These are phyloP conservation scores for Periophthalmus magnuspinnatus DNA, from an alignment of 2,797 vertebrate species.

Conservation along the genomic window DNA sequence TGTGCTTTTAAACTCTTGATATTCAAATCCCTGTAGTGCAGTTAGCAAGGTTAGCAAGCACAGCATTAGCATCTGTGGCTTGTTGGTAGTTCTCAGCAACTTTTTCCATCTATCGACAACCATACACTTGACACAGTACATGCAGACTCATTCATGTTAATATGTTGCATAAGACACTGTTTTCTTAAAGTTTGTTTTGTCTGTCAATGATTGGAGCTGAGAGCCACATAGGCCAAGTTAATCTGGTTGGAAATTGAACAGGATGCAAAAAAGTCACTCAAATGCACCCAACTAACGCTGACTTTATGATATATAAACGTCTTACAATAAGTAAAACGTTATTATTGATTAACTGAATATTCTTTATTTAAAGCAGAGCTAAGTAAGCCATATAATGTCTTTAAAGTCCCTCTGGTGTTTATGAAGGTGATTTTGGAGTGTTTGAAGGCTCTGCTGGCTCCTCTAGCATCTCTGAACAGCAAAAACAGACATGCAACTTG, in stretches of 20 bases:
- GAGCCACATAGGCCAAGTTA: not conserved
- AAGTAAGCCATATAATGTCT: too few relatives aligned
- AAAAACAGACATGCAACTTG: too few relatives aligned
- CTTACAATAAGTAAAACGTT: too few relatives aligned
- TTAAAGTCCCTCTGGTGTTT: too few relatives aligned
- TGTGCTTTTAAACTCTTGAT: too few relatives aligned
- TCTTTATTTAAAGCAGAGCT: too few relatives aligned
- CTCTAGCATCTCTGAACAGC: too few relatives aligned
- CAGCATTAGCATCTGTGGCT: not conserved
- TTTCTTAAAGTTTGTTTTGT: not conserved
- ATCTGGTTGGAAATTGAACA: conserved; percentile 31
- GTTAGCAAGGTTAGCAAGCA: not conserved
- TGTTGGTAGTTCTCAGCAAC: not conserved
- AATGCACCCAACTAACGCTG: too few relatives aligned
- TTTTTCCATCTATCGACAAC: not conserved
- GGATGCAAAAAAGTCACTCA: not conserved
- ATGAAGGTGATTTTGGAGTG: too few relatives aligned
- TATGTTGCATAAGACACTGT: conserved; percentile 21
- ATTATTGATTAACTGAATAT: too few relatives aligned
- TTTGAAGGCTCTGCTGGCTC: too few relatives aligned
- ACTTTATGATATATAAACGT: too few relatives aligned
- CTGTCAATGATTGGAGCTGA: conserved; percentile 54
- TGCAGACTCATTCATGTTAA: conserved; percentile 8
- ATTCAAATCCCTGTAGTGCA: not conserved
- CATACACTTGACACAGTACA: not conserved